Percentiles rank a stretch among this genome's conserved stretches.
Conservation (phyloP, 1,140 invertebrate species). For the Platorchestia sp. region DNA sequence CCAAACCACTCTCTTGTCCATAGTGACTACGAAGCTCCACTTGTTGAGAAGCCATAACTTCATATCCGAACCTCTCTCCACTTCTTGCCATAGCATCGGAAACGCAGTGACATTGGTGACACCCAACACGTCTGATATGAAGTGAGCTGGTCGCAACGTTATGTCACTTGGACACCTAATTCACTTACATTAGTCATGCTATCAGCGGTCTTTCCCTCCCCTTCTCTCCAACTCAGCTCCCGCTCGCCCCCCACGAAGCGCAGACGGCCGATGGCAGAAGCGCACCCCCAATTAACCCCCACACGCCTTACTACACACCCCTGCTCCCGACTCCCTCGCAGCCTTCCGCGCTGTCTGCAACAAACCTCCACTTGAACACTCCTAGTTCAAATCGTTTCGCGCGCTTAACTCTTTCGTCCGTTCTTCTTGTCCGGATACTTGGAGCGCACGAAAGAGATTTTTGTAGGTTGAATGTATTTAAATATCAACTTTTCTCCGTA, state of each 20-base stretch:
- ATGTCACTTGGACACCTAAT: neutral
- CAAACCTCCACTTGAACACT: conserved; percentile 17
- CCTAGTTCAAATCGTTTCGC: conserved; percentile 24
- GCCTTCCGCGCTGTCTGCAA: conserved; percentile 20
- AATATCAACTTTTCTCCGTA: neutral
- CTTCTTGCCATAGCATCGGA: neutral
- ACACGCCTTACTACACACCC: conserved; percentile 32
- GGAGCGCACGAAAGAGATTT: neutral
- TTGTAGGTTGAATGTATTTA: neutral
- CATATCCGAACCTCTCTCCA: neutral
- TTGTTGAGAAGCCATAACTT: neutral
- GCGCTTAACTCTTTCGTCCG: neutral
- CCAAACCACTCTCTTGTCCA: neutral
- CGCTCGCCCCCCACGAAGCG: conserved; percentile 31
- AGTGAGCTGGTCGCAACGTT: neutral
- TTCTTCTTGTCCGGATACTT: neutral
- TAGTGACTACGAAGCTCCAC: neutral
- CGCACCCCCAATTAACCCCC: conserved; percentile 35
- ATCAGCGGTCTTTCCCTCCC: neutral
- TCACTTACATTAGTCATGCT: neutral
- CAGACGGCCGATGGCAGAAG: conserved; percentile 37
- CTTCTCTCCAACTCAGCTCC: conserved; percentile 2
- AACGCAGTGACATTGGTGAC: neutral
- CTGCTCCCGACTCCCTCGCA: neutral
- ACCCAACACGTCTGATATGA: neutral